Evolutionary conservation across 2,797 vertebrate species (phyloP).

Genomic region (Sparidentex hasta): DNA sequence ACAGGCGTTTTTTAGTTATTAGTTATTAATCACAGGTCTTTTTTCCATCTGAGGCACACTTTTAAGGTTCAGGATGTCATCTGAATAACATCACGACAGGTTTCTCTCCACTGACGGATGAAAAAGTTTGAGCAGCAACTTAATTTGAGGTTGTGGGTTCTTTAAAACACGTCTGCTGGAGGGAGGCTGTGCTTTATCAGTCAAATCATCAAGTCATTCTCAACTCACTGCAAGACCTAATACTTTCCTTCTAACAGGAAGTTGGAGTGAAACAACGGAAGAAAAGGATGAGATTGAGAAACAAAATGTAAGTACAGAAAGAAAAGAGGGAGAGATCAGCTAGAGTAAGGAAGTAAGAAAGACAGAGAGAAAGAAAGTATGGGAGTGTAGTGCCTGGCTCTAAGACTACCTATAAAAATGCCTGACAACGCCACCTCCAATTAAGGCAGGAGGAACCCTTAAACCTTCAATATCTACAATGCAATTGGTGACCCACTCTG

Average conservation of each 20-base stretch:
- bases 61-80: conserved; percentile 21
- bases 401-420: too few species aligned
- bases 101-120: neutral
- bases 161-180: conserved; percentile 13
- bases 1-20: too few species aligned
- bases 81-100: neutral
- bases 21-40: conserved; percentile 18
- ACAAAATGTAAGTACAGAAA: too few species aligned
- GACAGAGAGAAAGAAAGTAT: neutral
- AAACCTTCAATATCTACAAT: too few species aligned
- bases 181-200: neutral
- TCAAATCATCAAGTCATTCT: neutral
- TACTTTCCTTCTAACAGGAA: neutral
- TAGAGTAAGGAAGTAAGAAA: neutral
- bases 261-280: too few species aligned
- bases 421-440: too few species aligned
- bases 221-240: too few species aligned
- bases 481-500: too few species aligned
- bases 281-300: neutral
- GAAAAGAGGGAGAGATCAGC: too few species aligned
- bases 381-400: too few species aligned
- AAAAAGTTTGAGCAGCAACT: conserved; percentile 17
- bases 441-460: too few species aligned
- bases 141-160: conserved; percentile 40
- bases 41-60: conserved; percentile 10